Evolutionary conservation across 2,113 vertebrate species (phyloP), one percentile per base, ranked within the genome.

Genomic region (Sterna hirundo): DNA sequence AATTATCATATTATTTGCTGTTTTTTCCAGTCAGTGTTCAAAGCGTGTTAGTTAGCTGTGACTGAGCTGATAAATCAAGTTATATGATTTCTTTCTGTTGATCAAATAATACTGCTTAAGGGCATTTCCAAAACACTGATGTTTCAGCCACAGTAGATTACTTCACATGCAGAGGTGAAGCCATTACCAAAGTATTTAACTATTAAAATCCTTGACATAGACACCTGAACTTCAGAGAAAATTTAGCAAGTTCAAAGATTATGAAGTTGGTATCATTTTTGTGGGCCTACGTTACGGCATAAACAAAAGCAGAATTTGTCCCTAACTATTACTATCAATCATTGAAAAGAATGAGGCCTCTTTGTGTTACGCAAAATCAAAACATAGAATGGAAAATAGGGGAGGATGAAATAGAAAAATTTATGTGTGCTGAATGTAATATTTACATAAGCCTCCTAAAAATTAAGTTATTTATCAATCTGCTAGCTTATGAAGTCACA

Each of bases 21-120:
- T 13, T 34, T 86, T 91, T 86, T 78, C 51, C 60, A 64, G 60
- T 4, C 42, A 62, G 36, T 54, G 27, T 92, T 92, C 65, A 42
- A 88, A 72, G 69, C 8, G 26, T 36, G 26, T 52, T 25, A 25
- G 17, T 65, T 36, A 62, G 34, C 74, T 95, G 66, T 68, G 74
- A 82, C 5, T 87, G 78, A 82, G 57, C 47, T 61, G 87, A 94
- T 93, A 93, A 76, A 94, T 76, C 34, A 64, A 85, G 25, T 72
- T 57, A 29, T 17, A 34, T 1, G 23, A 84, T 65, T 91, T 91
- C 47, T 49, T 92, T 88, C 72, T 92, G 65, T 34, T 92, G 64
- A 94, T 95, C 80, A 92, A 88, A 62, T 47, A 90, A 52, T 79
- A 60, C 36, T 71, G 70, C 84, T 71, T 81, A 81, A 86, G n/a